phyloP scores from a whole-genome alignment of 2,797 vertebrate genomes.

The Pseudomugil gertrudae region DNA sequence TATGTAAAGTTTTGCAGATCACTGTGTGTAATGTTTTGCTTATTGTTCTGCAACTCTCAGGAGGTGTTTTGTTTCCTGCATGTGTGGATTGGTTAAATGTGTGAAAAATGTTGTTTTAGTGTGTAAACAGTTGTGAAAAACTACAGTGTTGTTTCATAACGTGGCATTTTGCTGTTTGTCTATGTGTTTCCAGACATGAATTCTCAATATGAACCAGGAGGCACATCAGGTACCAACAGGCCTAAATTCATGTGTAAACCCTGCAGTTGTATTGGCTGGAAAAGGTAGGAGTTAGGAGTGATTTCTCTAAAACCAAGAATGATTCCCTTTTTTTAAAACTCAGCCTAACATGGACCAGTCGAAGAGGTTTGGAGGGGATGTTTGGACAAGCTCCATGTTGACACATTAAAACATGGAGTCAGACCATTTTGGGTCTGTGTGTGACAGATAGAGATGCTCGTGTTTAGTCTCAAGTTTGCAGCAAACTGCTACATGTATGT shows the following conservation, averaged over 20 bases:
- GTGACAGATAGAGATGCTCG: slow-evolving; percentile 55
- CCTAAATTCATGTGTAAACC: background rate
- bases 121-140: too few species aligned
- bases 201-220: background rate
- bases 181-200: background rate
- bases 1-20: too few species aligned
- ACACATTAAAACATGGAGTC: slow-evolving; percentile 42
- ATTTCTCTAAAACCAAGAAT: background rate
- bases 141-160: background rate
- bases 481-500: slow-evolving; percentile 25
- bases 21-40: too few species aligned
- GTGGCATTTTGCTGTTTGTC: too few species aligned
- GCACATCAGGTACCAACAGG: background rate
- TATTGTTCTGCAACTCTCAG: too few species aligned
- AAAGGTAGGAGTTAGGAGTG: background rate
- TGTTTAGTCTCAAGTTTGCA: slow-evolving; percentile 55
- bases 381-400: slow-evolving; percentile 43
- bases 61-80: too few species aligned
- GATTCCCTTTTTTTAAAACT: background rate
- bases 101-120: too few species aligned
- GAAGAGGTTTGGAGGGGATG: background rate
- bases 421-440: slow-evolving; percentile 52
- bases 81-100: too few species aligned
- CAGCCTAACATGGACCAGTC: background rate
- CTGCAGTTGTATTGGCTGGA: background rate